Evolutionary conservation across 2,797 vertebrate species (phyloP).

Genomic region (Pseudochromis fuscus): DNA sequence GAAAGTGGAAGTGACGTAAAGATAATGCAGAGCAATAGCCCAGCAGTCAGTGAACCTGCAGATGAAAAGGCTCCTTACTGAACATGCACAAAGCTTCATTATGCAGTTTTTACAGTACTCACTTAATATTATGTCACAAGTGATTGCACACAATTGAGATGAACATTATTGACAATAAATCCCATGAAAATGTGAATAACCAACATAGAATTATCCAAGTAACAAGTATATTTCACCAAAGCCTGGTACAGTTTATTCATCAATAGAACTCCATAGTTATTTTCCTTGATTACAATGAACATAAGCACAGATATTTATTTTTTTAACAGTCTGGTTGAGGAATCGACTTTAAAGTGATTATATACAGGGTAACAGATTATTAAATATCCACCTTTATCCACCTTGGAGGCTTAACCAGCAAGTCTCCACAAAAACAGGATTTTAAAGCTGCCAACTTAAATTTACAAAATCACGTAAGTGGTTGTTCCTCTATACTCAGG

Average conservation of each 20-base stretch:
- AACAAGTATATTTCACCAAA: not conserved
- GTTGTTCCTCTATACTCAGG: too few relatives aligned
- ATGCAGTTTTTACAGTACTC: not conserved
- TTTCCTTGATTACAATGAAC: not conserved
- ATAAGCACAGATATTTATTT: not conserved
- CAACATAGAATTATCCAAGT: not conserved
- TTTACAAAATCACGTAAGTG: too few relatives aligned
- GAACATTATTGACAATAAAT: not conserved
- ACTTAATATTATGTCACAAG: not conserved
- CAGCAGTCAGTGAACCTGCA: too few relatives aligned
- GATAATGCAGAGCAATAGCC: too few relatives aligned
- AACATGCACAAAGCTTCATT: too few relatives aligned
- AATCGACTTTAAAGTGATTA: not conserved
- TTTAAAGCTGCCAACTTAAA: too few relatives aligned
- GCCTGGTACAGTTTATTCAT: not conserved
- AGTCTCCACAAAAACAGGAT: too few relatives aligned
- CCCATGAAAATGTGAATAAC: not conserved
- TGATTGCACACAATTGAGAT: constrained; percentile 7
- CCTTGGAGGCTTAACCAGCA: not conserved
- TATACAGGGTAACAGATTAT: not conserved
- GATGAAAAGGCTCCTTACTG: too few relatives aligned
- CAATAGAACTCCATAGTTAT: too few relatives aligned
- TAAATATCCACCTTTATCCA: not conserved
- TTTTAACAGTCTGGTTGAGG: not conserved
- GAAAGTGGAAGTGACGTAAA: too few relatives aligned